Base-by-base conservation (phyloP, 2,113 vertebrate species). In the Kryptolebias marmoratus region DNA sequence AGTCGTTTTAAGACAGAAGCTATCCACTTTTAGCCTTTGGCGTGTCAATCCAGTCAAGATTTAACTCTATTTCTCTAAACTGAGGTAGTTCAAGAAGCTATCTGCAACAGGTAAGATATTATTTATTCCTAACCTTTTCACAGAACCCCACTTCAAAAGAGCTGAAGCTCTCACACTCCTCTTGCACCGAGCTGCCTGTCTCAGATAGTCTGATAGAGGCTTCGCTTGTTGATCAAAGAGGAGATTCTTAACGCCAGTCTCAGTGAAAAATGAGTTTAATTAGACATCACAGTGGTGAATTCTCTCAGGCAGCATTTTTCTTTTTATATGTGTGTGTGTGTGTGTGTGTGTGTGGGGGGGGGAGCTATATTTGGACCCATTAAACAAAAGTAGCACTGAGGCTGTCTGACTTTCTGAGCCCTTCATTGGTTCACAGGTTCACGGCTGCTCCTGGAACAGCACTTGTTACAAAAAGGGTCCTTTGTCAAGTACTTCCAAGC, bases 291-390 rank as follows among this genome's bases (percentile, higher is more conserved):
- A 77, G 87, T 87, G 73, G 85, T 71, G 81, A 82, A 84, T 80
- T 86, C 83, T 87, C 79, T 59, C 66, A 76, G 83, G 82, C 88
- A 88, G 88, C 90, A 89, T 90, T 91, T 91, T 88, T 89, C 15
- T 88, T 90, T 48, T 49, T 52, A 42, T 42, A 2, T 42, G 39
- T 42, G 39, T 42, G 39, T 36, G 32, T 53, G 42, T 54, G 5
- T 36, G 22, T 36, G 84, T 52, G 39, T 53, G 5, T 36, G 22
- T 36, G 84, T 18, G 63, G 27, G 49, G 14, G 49, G 11, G 32
- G 8, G 84, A 71, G 68, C 90, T 93, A 93, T 93, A 87, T 94
- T 93, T 93, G 90, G 91, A 68, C 67, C 85, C 75, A 90, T 92
- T 91, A 88, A 82, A 86, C 68, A 75, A 88, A 90, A 88, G 83